phyloP scores from a whole-genome alignment of 2,888 invertebrate species.

The Ochropleura plecta region DNA sequence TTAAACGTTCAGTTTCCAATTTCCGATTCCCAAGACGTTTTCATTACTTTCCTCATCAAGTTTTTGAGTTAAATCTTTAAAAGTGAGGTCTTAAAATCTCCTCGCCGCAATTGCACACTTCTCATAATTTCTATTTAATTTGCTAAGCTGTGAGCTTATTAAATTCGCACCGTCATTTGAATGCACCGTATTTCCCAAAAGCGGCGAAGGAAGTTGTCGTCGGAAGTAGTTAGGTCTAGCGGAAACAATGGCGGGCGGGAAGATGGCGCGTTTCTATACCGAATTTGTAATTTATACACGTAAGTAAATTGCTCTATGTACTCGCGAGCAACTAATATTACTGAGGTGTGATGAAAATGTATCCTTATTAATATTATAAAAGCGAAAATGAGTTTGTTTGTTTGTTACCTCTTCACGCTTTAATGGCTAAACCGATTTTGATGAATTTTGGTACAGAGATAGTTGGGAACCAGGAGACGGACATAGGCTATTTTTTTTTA shows the following conservation, averaged over 20 bases:
- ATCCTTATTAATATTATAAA: too few species aligned
- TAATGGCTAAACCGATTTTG: too few species aligned
- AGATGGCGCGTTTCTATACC: conserved; percentile 73
- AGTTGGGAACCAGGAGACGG: too few species aligned
- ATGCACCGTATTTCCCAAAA: conserved; percentile 63
- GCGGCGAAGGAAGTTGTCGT: conserved; percentile 72
- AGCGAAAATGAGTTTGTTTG: too few species aligned
- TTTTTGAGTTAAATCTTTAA: conserved; percentile 16
- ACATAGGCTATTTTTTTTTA: too few species aligned
- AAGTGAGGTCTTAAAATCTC: conserved; percentile 27
- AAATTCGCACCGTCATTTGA: conserved; percentile 51
- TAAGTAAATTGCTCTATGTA: conserved; percentile 43
- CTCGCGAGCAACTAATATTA: background rate
- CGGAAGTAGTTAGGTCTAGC: conserved; percentile 77
- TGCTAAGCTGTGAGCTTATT: conserved; percentile 47
- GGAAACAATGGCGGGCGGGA: conserved; percentile 72
- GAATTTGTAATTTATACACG: conserved; percentile 71
- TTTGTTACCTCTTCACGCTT: too few species aligned
- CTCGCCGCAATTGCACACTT: conserved; percentile 21
- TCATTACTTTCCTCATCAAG: conserved; percentile 28
- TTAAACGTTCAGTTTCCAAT: background rate
- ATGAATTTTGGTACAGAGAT: too few species aligned
- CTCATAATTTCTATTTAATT: conserved; percentile 52
- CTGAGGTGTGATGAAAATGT: background rate
- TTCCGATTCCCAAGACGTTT: background rate